Evolutionary conservation across 2,888 invertebrate genomes (phyloP).

Genomic region (Polyploca ridens): DNA sequence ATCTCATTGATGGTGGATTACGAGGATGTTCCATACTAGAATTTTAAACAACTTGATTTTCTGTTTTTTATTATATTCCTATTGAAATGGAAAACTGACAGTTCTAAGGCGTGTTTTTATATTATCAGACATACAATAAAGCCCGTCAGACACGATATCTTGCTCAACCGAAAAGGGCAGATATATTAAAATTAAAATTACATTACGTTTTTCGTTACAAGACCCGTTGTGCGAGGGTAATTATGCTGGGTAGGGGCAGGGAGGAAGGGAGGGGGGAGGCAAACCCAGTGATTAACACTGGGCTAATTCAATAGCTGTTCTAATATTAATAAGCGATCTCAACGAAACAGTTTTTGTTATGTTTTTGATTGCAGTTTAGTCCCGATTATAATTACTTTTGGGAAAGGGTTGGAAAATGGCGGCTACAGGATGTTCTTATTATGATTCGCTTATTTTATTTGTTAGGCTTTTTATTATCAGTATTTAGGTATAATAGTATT

Average conservation of each 20-base stretch:
- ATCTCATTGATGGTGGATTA: too few species aligned
- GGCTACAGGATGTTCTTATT: constrained; percentile 46
- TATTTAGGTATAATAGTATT: too few species aligned
- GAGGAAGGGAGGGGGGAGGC: not conserved
- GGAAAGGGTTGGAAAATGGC: constrained; percentile 67
- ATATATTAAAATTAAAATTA: constrained; percentile 78
- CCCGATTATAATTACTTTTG: constrained; percentile 81
- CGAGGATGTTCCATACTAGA: too few species aligned
- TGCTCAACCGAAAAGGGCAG: not conserved
- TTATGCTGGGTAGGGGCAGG: constrained; percentile 56
- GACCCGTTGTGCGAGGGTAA: constrained; percentile 69
- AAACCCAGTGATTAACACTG: constrained; percentile 53
- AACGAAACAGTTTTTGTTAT: constrained; percentile 75
- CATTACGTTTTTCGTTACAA: constrained; percentile 75
- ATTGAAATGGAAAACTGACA: too few species aligned
- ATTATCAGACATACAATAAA: too few species aligned
- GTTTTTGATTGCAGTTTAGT: constrained; percentile 82
- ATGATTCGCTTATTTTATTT: not conserved
- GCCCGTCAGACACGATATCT: not conserved
- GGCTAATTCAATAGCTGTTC: constrained; percentile 76
- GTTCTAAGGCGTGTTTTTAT: too few species aligned
- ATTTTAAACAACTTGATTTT: too few species aligned
- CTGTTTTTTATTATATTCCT: too few species aligned
- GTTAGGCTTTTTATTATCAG: too few species aligned
- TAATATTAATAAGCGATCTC: constrained; percentile 76